These are phyloP conservation scores for Myoxocephalus aenaeus DNA, from an alignment of 2,797 vertebrate genomes.

Conservation along the genomic window DNA sequence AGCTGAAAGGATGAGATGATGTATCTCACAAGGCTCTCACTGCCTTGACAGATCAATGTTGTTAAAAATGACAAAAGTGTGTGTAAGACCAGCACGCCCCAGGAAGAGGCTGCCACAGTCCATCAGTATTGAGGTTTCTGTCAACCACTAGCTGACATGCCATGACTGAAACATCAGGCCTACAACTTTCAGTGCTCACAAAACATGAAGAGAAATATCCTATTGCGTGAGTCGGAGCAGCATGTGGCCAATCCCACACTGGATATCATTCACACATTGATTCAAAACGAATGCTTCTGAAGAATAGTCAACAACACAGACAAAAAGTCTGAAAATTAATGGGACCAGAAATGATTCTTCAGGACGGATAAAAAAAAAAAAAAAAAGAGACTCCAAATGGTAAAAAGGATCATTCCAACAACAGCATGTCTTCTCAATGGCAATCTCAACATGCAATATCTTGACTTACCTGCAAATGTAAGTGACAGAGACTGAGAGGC, in stretches of 20 bases:
- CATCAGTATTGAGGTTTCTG: constrained; percentile 51
- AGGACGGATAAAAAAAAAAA: neutral
- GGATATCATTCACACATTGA: constrained; percentile 16
- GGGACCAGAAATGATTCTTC: neutral
- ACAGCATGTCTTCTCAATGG: neutral
- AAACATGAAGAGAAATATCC: constrained; percentile 40
- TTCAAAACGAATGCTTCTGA: constrained; percentile 25
- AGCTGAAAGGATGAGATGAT: constrained; percentile 46
- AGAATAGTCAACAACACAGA: constrained; percentile 2
- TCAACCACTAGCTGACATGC: constrained; percentile 60
- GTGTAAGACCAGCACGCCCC: constrained; percentile 33
- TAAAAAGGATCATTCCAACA: neutral
- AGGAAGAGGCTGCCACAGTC: constrained; percentile 63
- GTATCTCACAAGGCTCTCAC: constrained; percentile 29
- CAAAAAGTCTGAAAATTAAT: neutral
- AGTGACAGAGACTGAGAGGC: constrained; percentile 82
- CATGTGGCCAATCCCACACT: constrained; percentile 5
- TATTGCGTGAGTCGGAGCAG: constrained; percentile 30
- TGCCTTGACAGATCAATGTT: constrained; percentile 61
- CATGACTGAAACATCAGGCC: constrained; percentile 52
- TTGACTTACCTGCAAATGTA: constrained; percentile 85
- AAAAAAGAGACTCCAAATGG: neutral
- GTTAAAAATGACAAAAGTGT: constrained; percentile 64
- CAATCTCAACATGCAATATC: neutral
- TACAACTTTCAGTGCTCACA: constrained; percentile 51